Evolutionary conservation across 2,113 vertebrate species (phyloP), one percentile per base, ranked within the genome.

Genomic region (Cromileptes altivelis): DNA sequence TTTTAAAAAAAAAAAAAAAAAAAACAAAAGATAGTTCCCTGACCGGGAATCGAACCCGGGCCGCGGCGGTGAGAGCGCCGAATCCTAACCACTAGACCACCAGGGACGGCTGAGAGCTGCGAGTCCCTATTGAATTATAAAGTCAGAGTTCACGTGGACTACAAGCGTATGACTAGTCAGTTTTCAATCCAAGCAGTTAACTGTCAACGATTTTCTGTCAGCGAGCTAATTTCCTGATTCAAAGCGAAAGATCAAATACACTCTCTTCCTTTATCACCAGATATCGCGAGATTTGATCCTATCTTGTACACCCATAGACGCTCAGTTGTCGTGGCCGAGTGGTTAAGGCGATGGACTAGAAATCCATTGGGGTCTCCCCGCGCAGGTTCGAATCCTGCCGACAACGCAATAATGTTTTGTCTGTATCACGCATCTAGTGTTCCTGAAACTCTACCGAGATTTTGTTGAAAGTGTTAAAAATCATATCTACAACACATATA

Each of bases 381-480:
- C 96, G 96, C 97, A 98, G 96, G 97, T 97, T 98, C 97, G 96
- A 98, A 97, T 98, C 98, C 97, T 98, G 97, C 97, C 97, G 97
- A 97, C 97, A 97, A 98, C 97, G 97, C 3, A 4, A 0, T 0
- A 0, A 3, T 0, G 1, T 42, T 71, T 70, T 70, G 12, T 40
- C 11, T 50, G 18, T 50, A 2, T 18, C 15, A 37, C 33, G 33
- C 33, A 37, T 4, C 33, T 6, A 7, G 33, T 37, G 5, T 7
- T 4, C 6, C 6, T 6, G 1, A 37, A 37, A 37, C 33, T 6
- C 5, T 37, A 0, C 6, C 33, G 30, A 37, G 6, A 6, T 37
- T 1, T 6, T 4, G 6, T 6, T 37, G 33, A 6, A 37, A 37
- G 6, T 37, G 30, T 37, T 37, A 1, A 37, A 37, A 37, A 7